Evolutionary conservation across 2,113 vertebrate genomes (phyloP).

Genomic region (Theristicus caerulescens): DNA sequence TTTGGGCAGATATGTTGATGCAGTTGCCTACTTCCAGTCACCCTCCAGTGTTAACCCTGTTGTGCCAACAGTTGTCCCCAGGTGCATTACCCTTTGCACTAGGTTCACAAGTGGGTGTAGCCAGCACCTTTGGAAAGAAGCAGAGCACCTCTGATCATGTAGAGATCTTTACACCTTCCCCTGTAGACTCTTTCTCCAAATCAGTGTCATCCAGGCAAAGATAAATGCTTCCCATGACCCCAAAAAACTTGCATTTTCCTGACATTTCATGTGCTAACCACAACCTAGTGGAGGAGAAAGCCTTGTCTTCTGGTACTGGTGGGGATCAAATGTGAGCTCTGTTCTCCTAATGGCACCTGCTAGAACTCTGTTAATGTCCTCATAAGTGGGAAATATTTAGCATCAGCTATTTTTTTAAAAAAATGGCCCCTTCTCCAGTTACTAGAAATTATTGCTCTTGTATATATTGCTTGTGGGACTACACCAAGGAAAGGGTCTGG

Average conservation of each 20-base stretch:
- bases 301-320: background rate
- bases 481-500: background rate
- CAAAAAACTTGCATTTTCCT: background rate
- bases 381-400: background rate
- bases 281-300: background rate
- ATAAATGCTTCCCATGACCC: background rate
- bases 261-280: background rate
- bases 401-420: background rate
- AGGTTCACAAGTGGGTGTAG: background rate
- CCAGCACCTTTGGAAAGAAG: background rate
- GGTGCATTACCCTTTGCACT: background rate
- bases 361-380: background rate
- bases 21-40: background rate
- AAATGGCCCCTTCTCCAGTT: background rate
- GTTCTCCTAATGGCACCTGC: accelerated
- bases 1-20: background rate
- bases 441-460: background rate
- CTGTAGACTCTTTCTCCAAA: background rate
- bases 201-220: background rate
- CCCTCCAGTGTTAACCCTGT: background rate
- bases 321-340: background rate
- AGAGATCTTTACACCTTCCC: background rate
- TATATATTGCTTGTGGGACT: background rate
- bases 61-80: background rate
- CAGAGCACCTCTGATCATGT: background rate